phyloP scores from a whole-genome alignment of 2,888 invertebrate genomes.

The Incurvaria masculella region DNA sequence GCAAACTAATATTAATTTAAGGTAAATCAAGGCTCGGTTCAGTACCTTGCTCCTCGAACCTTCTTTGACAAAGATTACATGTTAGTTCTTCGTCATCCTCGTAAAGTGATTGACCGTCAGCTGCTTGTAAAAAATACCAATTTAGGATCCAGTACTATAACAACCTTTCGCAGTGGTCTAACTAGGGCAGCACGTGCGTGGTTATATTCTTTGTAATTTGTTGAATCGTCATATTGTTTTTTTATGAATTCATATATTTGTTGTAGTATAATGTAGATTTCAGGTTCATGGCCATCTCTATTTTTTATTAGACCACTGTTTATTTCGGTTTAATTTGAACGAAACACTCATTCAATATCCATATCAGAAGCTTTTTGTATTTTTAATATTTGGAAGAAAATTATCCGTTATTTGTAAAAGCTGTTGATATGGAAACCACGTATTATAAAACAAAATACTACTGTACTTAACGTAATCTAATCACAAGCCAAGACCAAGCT shows the following conservation, averaged over 20 bases:
- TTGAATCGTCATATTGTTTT: too few relatives aligned
- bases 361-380: background rate
- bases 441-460: background rate
- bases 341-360: background rate
- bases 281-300: too few relatives aligned
- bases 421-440: background rate
- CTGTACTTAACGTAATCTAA: background rate
- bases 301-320: background rate
- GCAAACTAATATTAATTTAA: slow-evolving; percentile 20
- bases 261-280: too few relatives aligned
- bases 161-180: background rate
- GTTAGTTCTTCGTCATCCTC: slow-evolving; percentile 65
- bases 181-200: background rate
- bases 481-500: slow-evolving; percentile 54
- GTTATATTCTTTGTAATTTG: too few relatives aligned
- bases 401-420: background rate
- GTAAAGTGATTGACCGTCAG: slow-evolving; percentile 60
- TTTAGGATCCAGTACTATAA: background rate
- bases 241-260: too few relatives aligned
- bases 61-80: slow-evolving; percentile 75
- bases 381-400: background rate
- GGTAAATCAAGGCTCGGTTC: slow-evolving; percentile 18
- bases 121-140: slow-evolving; percentile 56
- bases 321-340: background rate
- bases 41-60: slow-evolving; percentile 76